A percentile compares a stretch with the other conserved stretches of the same genome.
phyloP scores from a whole-genome alignment of 2,888 invertebrate genomes.

The Acheta domesticus region DNA sequence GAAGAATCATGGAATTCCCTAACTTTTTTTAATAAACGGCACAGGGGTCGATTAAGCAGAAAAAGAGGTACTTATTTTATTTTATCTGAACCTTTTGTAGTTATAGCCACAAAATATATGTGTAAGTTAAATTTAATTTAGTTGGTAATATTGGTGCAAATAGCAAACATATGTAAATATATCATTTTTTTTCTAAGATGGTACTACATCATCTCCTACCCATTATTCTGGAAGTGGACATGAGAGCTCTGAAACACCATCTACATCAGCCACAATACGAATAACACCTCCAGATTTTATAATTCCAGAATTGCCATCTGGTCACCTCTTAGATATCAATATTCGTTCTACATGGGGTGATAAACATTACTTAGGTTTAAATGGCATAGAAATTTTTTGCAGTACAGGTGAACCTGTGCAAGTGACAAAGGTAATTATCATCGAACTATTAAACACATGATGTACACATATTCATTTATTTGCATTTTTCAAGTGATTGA shows the following conservation, averaged over 20 bases:
- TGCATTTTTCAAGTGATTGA: background rate
- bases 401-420: constrained; percentile 57
- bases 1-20: constrained; percentile 45
- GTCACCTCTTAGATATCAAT: constrained; percentile 62
- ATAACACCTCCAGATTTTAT: constrained; percentile 55
- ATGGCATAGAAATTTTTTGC: constrained; percentile 73
- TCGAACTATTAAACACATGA: background rate
- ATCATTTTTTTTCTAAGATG: too few species aligned
- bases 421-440: constrained; percentile 56
- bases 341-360: constrained; percentile 78
- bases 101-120: background rate
- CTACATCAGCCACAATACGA: background rate
- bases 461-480: background rate
- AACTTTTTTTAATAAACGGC: constrained; percentile 42
- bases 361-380: constrained; percentile 71
- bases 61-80: constrained; percentile 33
- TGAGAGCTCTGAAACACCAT: background rate
- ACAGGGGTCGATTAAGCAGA: constrained; percentile 42
- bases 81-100: background rate
- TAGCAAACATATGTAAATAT: too few species aligned
- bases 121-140: too few species aligned
- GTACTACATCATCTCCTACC: background rate
- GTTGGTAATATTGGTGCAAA: too few species aligned
- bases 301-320: constrained; percentile 72
- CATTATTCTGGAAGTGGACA: background rate